Percentiles rank a stretch among this genome's conserved stretches.
phyloP scores from a whole-genome alignment of 2,888 invertebrate genomes.

The Diadegma fenestrale region DNA sequence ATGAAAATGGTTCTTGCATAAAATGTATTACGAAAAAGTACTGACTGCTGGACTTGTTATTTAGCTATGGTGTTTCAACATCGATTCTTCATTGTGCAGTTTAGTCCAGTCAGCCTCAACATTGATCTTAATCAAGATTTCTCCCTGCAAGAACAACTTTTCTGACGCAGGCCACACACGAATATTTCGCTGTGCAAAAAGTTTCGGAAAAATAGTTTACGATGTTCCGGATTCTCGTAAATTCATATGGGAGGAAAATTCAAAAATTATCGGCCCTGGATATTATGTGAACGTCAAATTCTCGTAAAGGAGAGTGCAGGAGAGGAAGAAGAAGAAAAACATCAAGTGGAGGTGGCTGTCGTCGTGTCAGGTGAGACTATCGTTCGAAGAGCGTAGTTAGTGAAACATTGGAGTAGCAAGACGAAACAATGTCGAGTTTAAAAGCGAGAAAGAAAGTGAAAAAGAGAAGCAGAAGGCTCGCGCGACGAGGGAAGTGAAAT shows the following conservation, averaged over 20 bases:
- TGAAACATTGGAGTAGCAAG: slow-evolving; percentile 12
- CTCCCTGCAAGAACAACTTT: background rate
- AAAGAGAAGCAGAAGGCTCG: background rate
- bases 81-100: background rate
- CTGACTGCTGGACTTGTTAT: background rate
- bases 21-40: slow-evolving; percentile 13
- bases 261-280: background rate
- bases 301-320: slow-evolving; percentile 3
- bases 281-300: background rate
- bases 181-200: background rate
- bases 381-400: slow-evolving; percentile 32
- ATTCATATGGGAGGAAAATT: background rate
- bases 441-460: slow-evolving; percentile 1
- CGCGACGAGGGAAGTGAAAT: slow-evolving; percentile 24
- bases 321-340: background rate
- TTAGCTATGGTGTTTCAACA: background rate
- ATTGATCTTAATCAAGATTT: background rate
- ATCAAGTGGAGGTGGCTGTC: slow-evolving; percentile 8
- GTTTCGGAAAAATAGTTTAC: background rate
- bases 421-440: slow-evolving; percentile 25
- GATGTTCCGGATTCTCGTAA: background rate
- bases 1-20: slow-evolving; percentile 26
- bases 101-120: too few species aligned
- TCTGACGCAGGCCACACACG: background rate
- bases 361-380: slow-evolving; percentile 44